phyloP scores from a whole-genome alignment of 2,888 invertebrate genomes.

The Azorinus chamasolen region DNA sequence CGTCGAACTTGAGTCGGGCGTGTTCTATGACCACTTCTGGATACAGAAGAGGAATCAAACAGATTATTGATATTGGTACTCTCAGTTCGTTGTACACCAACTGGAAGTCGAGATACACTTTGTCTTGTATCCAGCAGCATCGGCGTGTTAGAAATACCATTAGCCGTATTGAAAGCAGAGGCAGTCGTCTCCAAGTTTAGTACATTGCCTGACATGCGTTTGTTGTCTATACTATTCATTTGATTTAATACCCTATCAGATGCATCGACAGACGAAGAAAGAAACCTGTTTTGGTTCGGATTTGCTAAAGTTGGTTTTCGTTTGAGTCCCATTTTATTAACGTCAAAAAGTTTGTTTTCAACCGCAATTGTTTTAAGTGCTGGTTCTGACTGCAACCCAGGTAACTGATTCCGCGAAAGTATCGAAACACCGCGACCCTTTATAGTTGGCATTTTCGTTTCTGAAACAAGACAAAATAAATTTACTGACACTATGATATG shows the following conservation, averaged over 20 bases:
- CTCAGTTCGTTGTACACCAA: no score
- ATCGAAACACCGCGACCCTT: constrained; percentile 37
- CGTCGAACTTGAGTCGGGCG: no score
- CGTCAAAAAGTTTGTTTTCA: constrained; percentile 63
- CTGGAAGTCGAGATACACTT: background rate
- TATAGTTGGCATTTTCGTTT: background rate
- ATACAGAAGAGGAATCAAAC: constrained; percentile 17
- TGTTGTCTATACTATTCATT: background rate
- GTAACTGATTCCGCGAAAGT: constrained; percentile 13
- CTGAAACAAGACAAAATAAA: constrained; percentile 9
- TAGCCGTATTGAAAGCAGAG: constrained; percentile 1
- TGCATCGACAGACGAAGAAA: background rate
- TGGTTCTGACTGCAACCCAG: constrained; percentile 31
- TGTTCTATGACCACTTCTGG: background rate
- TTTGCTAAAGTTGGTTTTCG: no score
- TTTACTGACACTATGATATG: background rate
- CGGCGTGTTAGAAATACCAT: constrained; percentile 15
- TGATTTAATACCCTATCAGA: background rate
- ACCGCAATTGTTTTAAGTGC: constrained; percentile 45
- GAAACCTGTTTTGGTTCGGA: no score
- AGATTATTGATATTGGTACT: constrained; percentile 11
- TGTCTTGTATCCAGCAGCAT: constrained; percentile 11
- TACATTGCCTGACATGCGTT: background rate
- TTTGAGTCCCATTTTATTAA: constrained; percentile 38
- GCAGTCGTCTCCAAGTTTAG: constrained; percentile 21